Percentiles rank a stretch among this genome's conserved stretches.
These are phyloP conservation scores for Phylloscopus trochiloides DNA, from an alignment of 2,113 vertebrate species.

Conservation along the genomic window DNA sequence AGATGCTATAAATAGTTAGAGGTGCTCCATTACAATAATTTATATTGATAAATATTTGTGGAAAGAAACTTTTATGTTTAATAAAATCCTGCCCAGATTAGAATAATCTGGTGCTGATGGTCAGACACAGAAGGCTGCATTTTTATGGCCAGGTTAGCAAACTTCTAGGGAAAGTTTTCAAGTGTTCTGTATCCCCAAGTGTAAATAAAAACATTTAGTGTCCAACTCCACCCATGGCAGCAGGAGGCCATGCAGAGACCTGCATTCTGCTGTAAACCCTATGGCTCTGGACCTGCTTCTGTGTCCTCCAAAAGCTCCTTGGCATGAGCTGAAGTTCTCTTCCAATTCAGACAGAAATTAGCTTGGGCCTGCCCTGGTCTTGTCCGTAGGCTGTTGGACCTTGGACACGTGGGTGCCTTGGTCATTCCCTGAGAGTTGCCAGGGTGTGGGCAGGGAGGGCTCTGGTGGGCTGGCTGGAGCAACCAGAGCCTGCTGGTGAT, in stretches of 20 bases:
- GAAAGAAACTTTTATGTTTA: background rate
- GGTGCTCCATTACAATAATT: background rate
- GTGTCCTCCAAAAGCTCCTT: background rate
- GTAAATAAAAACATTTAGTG: background rate
- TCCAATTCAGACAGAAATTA: background rate
- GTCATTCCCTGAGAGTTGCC: background rate
- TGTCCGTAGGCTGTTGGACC: rapidly evolving
- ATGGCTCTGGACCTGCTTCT: background rate
- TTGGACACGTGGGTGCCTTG: background rate
- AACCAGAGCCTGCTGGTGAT: background rate
- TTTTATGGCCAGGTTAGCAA: background rate
- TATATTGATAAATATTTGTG: background rate
- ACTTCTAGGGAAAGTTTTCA: background rate
- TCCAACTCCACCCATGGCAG: background rate
- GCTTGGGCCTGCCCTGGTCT: background rate
- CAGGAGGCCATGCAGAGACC: background rate
- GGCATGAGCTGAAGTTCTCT: background rate
- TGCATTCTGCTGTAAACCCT: background rate
- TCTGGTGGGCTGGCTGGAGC: background rate
- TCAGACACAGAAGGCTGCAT: background rate
- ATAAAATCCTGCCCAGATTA: background rate
- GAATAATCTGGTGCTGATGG: background rate
- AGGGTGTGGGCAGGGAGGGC: background rate
- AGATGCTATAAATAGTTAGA: background rate
- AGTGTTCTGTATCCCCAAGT: background rate